Conservation (phyloP, 2,113 vertebrate species). For the human region GRCh38 chr3:194666501-194667000, state of each 20-base stretch:
- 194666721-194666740: neutral
- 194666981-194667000: neutral
- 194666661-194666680: neutral
- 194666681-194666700: conserved; percentile 12
- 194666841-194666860: neutral
- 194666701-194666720: neutral
- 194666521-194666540: conserved; percentile 89
- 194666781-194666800: neutral
- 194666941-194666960: neutral
- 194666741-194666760: neutral
- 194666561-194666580: conserved; percentile 93
- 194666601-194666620: neutral
- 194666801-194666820: neutral
- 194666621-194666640: neutral
- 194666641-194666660: conserved; percentile 1
- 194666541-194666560: conserved; percentile 91
- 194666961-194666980: neutral
- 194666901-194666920: neutral
- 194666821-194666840: neutral
- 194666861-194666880: neutral
- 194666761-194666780: neutral
- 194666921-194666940: neutral
- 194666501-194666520: conserved; percentile 86
- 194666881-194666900: neutral
- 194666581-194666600: neutral